Evolutionary conservation across 1,140 invertebrate species (phyloP).

Genomic region (Elysia chlorotica): DNA sequence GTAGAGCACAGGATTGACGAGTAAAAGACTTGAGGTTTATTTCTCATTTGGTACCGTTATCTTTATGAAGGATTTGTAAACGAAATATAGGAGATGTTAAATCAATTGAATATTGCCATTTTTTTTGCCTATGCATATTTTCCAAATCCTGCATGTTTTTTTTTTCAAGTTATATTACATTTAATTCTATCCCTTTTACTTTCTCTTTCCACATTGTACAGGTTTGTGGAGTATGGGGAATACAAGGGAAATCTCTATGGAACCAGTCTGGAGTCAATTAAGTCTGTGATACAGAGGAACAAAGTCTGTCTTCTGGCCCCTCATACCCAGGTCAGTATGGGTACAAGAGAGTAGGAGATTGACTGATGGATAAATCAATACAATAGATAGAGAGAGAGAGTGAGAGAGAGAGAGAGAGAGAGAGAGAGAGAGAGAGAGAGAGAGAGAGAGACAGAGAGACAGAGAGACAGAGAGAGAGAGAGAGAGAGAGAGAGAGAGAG

Average conservation of each 20-base stretch:
- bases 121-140: too few species aligned
- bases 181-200: too few species aligned
- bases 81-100: too few species aligned
- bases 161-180: too few species aligned
- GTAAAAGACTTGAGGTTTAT: too few species aligned
- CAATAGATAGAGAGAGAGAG: not conserved
- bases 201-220: slow-evolving; percentile 61
- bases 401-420: not conserved
- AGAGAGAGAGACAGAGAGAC: not conserved
- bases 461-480: not conserved
- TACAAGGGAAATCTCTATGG: slow-evolving; percentile 94
- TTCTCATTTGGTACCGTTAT: too few species aligned
- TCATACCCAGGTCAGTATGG: slow-evolving; percentile 73
- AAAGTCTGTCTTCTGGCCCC: slow-evolving; percentile 98
- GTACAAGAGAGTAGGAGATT: too few species aligned
- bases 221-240: slow-evolving; percentile 94
- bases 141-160: too few species aligned
- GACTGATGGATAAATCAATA: too few species aligned
- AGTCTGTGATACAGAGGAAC: slow-evolving; percentile 86
- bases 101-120: too few species aligned
- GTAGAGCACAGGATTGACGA: too few species aligned
- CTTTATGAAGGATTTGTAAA: too few species aligned
- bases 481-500: not conserved
- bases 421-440: not conserved
- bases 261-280: slow-evolving; percentile 86